A percentile compares a stretch with the other conserved stretches of the same genome.
Evolutionary conservation across 2,113 vertebrate species (phyloP).

Genomic region (Ifrita kowaldi): DNA sequence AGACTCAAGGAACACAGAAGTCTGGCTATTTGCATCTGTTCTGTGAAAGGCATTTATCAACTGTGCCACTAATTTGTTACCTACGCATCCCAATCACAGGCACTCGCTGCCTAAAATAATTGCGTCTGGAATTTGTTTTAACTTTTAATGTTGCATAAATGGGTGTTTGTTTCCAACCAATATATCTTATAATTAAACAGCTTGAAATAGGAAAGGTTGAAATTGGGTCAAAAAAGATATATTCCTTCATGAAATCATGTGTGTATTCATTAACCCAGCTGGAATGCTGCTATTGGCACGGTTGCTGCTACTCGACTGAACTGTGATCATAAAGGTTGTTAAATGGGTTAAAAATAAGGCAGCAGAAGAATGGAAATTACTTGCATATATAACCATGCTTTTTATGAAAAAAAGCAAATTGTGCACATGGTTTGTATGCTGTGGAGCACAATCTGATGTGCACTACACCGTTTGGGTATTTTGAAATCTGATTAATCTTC

Average conservation of each 20-base stretch:
- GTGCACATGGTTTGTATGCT: not conserved
- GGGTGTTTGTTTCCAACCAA: slow-evolving; percentile 32
- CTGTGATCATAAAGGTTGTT: slow-evolving; percentile 45
- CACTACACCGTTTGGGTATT: not conserved
- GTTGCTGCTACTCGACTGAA: slow-evolving; percentile 25
- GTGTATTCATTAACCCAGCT: slow-evolving; percentile 50
- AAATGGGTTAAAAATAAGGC: slow-evolving; percentile 55
- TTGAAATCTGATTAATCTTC: slow-evolving; percentile 42
- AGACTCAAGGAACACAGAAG: slow-evolving; percentile 56
- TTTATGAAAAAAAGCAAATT: not conserved
- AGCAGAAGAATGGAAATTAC: slow-evolving; percentile 31
- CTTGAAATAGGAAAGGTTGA: slow-evolving; percentile 32
- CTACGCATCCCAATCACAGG: slow-evolving; percentile 16
- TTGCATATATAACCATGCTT: not conserved
- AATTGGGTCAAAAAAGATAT: slow-evolving; percentile 41
- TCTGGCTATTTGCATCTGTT: slow-evolving; percentile 62
- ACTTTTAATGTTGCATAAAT: slow-evolving; percentile 39
- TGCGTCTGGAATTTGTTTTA: slow-evolving; percentile 57
- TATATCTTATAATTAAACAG: slow-evolving; percentile 47
- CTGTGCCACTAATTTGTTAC: slow-evolving; percentile 59
- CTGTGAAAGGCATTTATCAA: slow-evolving; percentile 63
- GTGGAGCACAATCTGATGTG: not conserved
- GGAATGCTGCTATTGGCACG: not conserved
- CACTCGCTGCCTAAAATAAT: slow-evolving; percentile 7
- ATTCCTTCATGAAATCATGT: slow-evolving; percentile 37